Evolutionary conservation across 92 coral and sea anemone species (phyloP).

Genomic region (Palythoa grandis): DNA sequence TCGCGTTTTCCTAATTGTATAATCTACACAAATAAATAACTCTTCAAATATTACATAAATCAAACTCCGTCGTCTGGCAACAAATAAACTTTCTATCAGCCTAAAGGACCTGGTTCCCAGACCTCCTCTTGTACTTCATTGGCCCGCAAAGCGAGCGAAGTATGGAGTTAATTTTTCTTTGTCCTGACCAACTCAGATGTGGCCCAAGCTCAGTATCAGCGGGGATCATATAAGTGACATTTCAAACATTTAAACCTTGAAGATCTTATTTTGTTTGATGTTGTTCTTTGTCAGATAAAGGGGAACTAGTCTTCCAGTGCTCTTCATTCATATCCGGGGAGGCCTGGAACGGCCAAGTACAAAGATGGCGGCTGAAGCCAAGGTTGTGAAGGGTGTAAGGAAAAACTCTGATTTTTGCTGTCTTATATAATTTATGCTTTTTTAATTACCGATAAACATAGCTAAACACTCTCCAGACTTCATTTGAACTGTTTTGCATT

Average conservation of each 20-base stretch:
- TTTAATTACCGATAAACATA: not conserved
- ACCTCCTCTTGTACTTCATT: constrained; percentile 1
- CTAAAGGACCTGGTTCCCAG: not conserved
- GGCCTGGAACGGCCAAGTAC: constrained; percentile 32
- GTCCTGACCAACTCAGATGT: too few species aligned
- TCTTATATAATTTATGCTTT: not conserved
- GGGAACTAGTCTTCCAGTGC: too few species aligned
- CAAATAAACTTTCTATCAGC: not conserved
- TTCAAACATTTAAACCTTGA: too few species aligned
- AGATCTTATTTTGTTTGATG: too few species aligned
- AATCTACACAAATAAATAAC: constrained; percentile 1
- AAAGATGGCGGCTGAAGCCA: constrained; percentile 80
- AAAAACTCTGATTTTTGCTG: constrained; percentile 12
- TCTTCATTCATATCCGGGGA: not conserved
- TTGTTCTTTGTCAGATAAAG: too few species aligned
- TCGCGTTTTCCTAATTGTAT: constrained; percentile 23
- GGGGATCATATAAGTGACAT: too few species aligned
- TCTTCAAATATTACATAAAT: not conserved
- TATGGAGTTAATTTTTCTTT: not conserved
- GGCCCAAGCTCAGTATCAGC: not conserved
- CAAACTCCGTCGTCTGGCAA: constrained; percentile 23
- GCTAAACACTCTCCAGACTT: too few species aligned
- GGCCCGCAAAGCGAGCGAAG: too few species aligned
- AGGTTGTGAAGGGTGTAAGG: constrained; percentile 60
- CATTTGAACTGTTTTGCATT: not conserved